phyloP scores from a whole-genome alignment of 2,797 vertebrate genomes.

The Serranus cabrilla region DNA sequence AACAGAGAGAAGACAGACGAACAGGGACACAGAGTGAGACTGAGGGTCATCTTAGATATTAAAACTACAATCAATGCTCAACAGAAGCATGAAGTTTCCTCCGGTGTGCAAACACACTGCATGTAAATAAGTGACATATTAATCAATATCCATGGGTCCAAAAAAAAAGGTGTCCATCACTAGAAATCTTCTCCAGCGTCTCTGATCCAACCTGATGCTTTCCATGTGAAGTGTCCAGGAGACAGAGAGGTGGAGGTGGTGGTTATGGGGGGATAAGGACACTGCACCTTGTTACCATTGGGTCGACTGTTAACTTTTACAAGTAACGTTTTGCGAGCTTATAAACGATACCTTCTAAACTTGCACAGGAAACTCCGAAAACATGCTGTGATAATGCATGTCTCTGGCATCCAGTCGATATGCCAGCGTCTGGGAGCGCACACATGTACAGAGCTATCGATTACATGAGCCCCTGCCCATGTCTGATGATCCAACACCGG shows the following conservation, averaged over 20 bases:
- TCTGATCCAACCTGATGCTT: slow-evolving; percentile 71
- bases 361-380: slow-evolving; percentile 82
- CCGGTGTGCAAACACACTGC: not conserved
- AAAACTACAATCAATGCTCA: slow-evolving; percentile 2
- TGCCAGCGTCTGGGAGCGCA: slow-evolving; percentile 70
- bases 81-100: not conserved
- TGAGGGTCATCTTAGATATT: not conserved
- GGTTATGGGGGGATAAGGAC: slow-evolving; percentile 39
- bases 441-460: slow-evolving; percentile 76
- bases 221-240: slow-evolving; percentile 75
- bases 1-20: not conserved
- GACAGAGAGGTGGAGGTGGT: slow-evolving; percentile 39
- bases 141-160: slow-evolving; percentile 10
- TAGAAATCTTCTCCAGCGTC: slow-evolving; percentile 25
- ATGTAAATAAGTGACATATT: not conserved
- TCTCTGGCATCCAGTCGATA: slow-evolving; percentile 83
- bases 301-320: slow-evolving; percentile 88
- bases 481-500: slow-evolving; percentile 66
- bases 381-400: slow-evolving; percentile 83
- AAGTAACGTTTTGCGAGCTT: slow-evolving; percentile 86
- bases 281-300: slow-evolving; percentile 83
- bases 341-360: slow-evolving; percentile 86
- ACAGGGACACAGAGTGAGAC: not conserved
- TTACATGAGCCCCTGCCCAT: slow-evolving; percentile 73
- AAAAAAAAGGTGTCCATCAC: not conserved